These are phyloP conservation scores for Xenops minutus DNA, from an alignment of 2,797 vertebrate genomes.

Conservation along the genomic window DNA sequence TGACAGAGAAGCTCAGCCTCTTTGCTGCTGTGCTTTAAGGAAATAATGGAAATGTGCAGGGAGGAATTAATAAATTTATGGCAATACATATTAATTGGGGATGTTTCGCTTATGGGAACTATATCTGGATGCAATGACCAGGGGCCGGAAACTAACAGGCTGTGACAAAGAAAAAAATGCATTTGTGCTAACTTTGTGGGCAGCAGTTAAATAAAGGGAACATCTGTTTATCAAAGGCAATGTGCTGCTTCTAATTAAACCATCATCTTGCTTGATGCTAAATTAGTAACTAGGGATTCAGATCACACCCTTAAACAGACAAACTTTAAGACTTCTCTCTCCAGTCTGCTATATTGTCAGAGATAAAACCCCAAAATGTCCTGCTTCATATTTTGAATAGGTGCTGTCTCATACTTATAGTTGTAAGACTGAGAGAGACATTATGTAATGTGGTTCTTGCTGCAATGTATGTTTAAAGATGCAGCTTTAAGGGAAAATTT, in stretches of 20 bases:
- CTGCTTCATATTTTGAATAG: constrained; percentile 78
- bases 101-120: constrained; percentile 45
- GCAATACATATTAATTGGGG: constrained; percentile 44
- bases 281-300: constrained; percentile 70
- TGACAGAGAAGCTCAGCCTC: constrained; percentile 55
- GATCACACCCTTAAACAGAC: constrained; percentile 63
- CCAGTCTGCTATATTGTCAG: constrained; percentile 37
- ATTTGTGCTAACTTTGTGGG: constrained; percentile 55
- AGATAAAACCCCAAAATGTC: constrained; percentile 44
- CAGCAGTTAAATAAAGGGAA: constrained; percentile 69
- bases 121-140: constrained; percentile 63
- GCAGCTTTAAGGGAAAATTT: constrained; percentile 59
- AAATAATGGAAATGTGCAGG: constrained; percentile 8
- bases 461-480: constrained; percentile 60
- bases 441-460: constrained; percentile 69
- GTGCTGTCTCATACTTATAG: constrained; percentile 75
- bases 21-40: constrained; percentile 27
- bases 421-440: constrained; percentile 67
- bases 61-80: constrained; percentile 31
- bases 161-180: constrained; percentile 46
- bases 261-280: constrained; percentile 66
- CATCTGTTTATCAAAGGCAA: constrained; percentile 71
- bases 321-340: constrained; percentile 36
- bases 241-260: constrained; percentile 74
- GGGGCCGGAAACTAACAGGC: constrained; percentile 63